Evolutionary conservation across 2,797 vertebrate species (phyloP).

Genomic region (Dryobates pubescens): DNA sequence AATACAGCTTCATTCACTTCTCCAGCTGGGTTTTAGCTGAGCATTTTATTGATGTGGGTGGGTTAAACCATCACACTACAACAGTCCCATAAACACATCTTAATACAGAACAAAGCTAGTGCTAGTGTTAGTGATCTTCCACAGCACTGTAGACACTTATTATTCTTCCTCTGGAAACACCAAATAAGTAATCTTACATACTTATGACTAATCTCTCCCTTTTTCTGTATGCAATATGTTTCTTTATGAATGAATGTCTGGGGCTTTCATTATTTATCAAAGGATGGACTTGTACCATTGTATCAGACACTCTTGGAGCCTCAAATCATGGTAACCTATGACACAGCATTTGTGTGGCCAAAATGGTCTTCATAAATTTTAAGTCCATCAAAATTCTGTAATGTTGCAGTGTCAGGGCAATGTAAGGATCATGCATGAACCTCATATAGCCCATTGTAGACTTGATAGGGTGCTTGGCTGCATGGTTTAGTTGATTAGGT

Average conservation of each 20-base stretch:
- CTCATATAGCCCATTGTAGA: fast-evolving
- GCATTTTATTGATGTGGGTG: too few relatives aligned
- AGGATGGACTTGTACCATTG: background rate
- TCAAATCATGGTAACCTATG: background rate
- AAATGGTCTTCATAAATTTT: background rate
- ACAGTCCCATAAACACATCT: background rate
- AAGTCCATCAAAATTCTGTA: background rate
- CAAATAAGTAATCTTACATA: background rate
- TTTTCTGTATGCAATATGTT: background rate
- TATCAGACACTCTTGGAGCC: background rate
- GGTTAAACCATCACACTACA: too few relatives aligned
- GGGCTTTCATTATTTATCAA: background rate
- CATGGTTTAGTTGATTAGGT: too few relatives aligned
- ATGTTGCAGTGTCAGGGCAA: background rate
- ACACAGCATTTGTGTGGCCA: background rate
- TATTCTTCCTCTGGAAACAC: background rate
- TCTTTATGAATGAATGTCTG: background rate
- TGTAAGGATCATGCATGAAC: fast-evolving
- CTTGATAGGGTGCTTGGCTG: too few relatives aligned
- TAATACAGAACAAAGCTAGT: background rate
- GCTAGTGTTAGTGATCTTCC: background rate
- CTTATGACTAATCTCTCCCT: background rate
- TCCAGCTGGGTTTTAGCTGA: too few relatives aligned
- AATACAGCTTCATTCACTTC: too few relatives aligned
- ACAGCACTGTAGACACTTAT: background rate